Evolutionary conservation across 92 coral and sea anemone species (phyloP), one percentile per base, ranked within the genome.

Genomic region (Paragorgia papillata): DNA sequence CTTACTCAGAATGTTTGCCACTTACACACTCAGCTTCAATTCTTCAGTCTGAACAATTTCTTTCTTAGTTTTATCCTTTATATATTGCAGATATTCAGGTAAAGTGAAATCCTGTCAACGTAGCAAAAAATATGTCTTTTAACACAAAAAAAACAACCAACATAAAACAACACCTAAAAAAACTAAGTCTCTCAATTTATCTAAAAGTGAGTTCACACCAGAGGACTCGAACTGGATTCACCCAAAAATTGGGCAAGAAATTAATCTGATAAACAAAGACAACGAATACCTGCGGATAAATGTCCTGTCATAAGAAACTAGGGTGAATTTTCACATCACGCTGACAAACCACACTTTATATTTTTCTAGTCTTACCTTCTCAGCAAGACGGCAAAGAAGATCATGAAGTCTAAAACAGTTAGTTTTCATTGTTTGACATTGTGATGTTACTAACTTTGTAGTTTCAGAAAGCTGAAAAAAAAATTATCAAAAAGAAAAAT

Each of bases 1-100:
- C n/a, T n/a, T n/a, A n/a, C n/a, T n/a, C n/a, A n/a, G n/a, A n/a
- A n/a, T n/a, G n/a, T n/a, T 10, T 30, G n/a, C 2, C 30, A 88
- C 98, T 80, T 89, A 94, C 98, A 88, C 80, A 69, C 92, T 87
- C 22, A 94, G 85, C 59, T 89, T 84, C 65, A 94, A 76, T 59
- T 88, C 89, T 60, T 88, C 56, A 4, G 79, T 66, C 10, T 88
- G 81, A 44, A 86, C 91, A 33, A 27, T 41, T 28, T 92, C 88
- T 31, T 84, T 79, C 49, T 83, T 83, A 22, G 82, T 60, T 62
- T 89, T 89, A 8, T 80, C 49, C 59, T 89, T 83, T 56, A 85
- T 86, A 34, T 86, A 60, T 94, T 89, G 87, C 34, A 94, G 75
- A 63, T 88, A 48, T 54, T 82, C 53, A 1, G 98, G 98, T 69